These are phyloP conservation scores for Crax fasciolata DNA, from an alignment of 2,797 vertebrate species.

Conservation along the genomic window DNA sequence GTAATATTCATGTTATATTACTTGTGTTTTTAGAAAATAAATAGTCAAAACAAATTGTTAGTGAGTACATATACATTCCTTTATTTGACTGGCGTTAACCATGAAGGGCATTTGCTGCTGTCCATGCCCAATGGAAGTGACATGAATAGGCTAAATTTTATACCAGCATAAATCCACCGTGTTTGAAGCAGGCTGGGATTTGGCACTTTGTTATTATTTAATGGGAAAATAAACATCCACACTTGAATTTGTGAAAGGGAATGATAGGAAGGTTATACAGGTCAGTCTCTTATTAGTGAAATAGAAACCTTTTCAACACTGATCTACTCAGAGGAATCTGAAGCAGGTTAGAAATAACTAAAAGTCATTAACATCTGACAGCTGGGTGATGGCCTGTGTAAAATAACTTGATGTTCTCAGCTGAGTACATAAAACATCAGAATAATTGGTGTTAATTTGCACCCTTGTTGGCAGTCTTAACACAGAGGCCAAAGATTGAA, in stretches of 20 bases:
- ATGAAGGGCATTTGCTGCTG: neutral
- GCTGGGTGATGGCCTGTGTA: constrained; percentile 73
- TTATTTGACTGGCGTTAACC: neutral
- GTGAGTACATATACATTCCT: neutral
- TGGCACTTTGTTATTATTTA: constrained; percentile 55
- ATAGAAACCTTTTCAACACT: constrained; percentile 54
- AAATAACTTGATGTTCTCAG: constrained; percentile 70
- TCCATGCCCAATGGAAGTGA: neutral
- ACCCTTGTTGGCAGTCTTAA: constrained; percentile 77
- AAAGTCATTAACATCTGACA: constrained; percentile 79
- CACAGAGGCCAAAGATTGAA: constrained; percentile 77
- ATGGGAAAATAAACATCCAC: constrained; percentile 67
- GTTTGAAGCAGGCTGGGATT: neutral
- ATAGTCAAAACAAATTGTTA: neutral
- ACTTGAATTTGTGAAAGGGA: constrained; percentile 45
- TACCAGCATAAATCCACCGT: neutral
- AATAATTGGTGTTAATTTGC: constrained; percentile 84
- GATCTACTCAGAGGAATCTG: constrained; percentile 60
- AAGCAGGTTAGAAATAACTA: constrained; percentile 69
- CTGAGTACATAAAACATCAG: constrained; percentile 74
- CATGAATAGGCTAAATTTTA: neutral
- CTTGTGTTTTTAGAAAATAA: neutral
- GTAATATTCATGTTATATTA: neutral
- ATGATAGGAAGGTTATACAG: constrained; percentile 23
- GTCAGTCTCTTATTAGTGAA: constrained; percentile 71